A percentile compares a stretch with the other conserved stretches of the same genome.
phyloP scores from a whole-genome alignment of 2,797 vertebrate species.

The Coilia nasus region DNA sequence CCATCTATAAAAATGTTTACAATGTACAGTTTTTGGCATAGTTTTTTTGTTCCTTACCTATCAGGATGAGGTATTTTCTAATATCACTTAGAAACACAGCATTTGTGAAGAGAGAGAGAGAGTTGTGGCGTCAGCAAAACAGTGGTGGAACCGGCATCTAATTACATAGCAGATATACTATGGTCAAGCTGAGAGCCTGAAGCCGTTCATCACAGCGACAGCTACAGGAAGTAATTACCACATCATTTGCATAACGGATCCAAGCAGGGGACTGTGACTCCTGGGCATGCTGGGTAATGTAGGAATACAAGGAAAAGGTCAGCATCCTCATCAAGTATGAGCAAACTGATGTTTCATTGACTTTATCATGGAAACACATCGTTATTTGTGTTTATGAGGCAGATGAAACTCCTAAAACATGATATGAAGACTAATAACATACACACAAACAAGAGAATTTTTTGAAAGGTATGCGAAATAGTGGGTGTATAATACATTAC shows the following conservation, averaged over 20 bases:
- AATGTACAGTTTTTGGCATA: neutral
- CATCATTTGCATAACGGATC: neutral
- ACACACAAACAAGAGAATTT: neutral
- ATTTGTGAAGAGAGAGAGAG: neutral
- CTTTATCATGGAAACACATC: neutral
- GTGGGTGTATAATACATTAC: neutral
- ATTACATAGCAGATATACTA: constrained; percentile 2
- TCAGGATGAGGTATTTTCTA: neutral
- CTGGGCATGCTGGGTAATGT: constrained; percentile 15
- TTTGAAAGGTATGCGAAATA: neutral
- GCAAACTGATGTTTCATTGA: neutral
- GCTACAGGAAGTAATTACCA: constrained; percentile 18
- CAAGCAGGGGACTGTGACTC: neutral
- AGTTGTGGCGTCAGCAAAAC: constrained; percentile 15
- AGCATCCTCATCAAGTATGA: neutral
- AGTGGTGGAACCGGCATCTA: neutral
- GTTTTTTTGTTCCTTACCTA: neutral
- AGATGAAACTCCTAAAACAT: neutral
- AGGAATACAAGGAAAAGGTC: neutral
- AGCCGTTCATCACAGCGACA: constrained; percentile 17
- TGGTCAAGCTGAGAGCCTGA: neutral
- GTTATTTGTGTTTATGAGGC: constrained; percentile 4
- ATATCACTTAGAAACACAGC: neutral
- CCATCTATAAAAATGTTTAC: neutral
- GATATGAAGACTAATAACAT: neutral